Conservation (phyloP, 2,113 vertebrate genomes). For the Anguilla rostrata region DNA sequence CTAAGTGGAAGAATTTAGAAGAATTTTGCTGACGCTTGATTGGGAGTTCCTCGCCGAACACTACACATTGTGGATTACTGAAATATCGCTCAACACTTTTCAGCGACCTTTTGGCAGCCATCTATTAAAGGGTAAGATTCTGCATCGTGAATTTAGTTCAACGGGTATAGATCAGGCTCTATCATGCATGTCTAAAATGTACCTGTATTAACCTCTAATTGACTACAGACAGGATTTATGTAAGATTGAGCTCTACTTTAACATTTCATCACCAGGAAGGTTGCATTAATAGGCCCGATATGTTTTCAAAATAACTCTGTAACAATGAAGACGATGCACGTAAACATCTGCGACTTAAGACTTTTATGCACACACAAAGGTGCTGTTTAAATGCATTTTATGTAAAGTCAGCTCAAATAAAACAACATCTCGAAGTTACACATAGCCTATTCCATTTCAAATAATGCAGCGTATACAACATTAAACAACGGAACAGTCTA, state of each 20-base stretch:
- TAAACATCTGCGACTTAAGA: background rate
- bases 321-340: background rate
- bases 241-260: background rate
- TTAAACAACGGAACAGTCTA: background rate
- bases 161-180: background rate
- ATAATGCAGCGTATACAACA: background rate
- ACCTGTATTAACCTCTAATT: slow-evolving; percentile 2
- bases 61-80: slow-evolving; percentile 73
- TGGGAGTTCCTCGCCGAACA: slow-evolving; percentile 59
- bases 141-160: slow-evolving; percentile 20
- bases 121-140: slow-evolving; percentile 71
- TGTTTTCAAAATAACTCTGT: background rate
- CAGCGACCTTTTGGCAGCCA: slow-evolving; percentile 57
- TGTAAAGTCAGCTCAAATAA: background rate
- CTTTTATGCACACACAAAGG: background rate
- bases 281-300: background rate
- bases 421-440: background rate
- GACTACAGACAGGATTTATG: background rate
- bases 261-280: background rate
- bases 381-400: background rate
- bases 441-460: background rate
- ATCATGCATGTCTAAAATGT: background rate
- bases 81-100: slow-evolving; percentile 56
- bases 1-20: slow-evolving; percentile 64
- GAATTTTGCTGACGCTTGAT: slow-evolving; percentile 60